Evolutionary conservation across 1,140 invertebrate genomes (phyloP).

Genomic region (Drosophila subobscura): DNA sequence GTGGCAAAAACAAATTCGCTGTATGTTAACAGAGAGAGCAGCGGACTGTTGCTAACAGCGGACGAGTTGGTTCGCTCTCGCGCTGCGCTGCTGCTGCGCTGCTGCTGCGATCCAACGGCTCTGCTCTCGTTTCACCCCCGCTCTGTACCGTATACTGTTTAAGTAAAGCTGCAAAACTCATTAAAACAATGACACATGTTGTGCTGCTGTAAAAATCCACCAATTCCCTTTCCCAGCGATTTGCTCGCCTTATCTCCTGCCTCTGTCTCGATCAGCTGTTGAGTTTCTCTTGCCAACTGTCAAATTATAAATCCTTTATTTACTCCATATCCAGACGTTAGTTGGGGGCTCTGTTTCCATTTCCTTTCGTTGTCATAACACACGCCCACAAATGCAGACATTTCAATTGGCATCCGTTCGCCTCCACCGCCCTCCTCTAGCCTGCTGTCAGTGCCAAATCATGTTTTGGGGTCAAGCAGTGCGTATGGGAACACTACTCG

Average conservation of each 20-base stretch:
- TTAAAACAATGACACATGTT: too few species aligned
- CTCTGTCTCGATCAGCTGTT: constrained; percentile 33
- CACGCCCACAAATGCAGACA: constrained; percentile 60
- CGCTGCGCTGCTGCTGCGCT: too few species aligned
- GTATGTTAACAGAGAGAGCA: too few species aligned
- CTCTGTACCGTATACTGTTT: too few species aligned
- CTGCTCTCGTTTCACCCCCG: too few species aligned
- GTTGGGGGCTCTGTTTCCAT: constrained; percentile 6
- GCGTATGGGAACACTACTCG: constrained; percentile 2
- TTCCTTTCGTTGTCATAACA: constrained; percentile 29
- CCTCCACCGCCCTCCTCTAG: constrained; percentile 16
- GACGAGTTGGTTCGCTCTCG: too few species aligned
- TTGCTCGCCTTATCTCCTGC: not conserved
- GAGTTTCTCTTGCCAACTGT: constrained; percentile 34
- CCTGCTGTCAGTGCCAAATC: constrained; percentile 54
- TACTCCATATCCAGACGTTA: not conserved
- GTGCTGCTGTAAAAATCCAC: too few species aligned
- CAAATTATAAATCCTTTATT: constrained; percentile 26
- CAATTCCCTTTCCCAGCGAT: too few species aligned
- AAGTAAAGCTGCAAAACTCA: too few species aligned
- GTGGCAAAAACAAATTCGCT: too few species aligned
- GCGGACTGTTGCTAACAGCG: too few species aligned
- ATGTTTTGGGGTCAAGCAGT: constrained; percentile 67
- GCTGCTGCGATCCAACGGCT: too few species aligned
- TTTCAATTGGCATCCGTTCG: constrained; percentile 55